Evolutionary conservation across 2,113 vertebrate species (phyloP).

Genomic region (Platichthys flesus): DNA sequence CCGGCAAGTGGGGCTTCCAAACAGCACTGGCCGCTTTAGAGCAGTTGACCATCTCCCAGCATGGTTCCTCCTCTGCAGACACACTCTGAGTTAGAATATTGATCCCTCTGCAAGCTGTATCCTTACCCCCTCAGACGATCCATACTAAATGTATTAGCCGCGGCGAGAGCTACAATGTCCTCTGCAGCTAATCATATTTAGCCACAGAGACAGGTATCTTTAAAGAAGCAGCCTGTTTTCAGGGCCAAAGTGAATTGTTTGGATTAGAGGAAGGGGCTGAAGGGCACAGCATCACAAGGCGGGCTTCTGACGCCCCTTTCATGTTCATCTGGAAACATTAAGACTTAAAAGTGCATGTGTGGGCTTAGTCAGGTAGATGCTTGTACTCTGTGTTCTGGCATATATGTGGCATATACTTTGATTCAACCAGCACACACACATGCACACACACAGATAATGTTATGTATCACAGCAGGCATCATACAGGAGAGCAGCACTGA

Average conservation of each 20-base stretch:
- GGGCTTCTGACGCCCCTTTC: slow-evolving; percentile 41
- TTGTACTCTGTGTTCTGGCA: slow-evolving; percentile 3
- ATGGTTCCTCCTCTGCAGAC: slow-evolving; percentile 78
- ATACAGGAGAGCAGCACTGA: slow-evolving; percentile 62
- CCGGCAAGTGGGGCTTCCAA: slow-evolving; percentile 69
- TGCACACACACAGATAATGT: slow-evolving; percentile 2
- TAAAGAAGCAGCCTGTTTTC: slow-evolving; percentile 73
- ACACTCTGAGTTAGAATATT: slow-evolving; percentile 77
- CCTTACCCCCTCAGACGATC: slow-evolving; percentile 79
- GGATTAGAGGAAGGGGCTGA: slow-evolving; percentile 43
- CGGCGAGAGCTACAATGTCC: slow-evolving; percentile 82
- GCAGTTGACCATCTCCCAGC: slow-evolving; percentile 78
- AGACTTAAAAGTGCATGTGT: slow-evolving; percentile 5
- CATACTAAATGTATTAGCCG: slow-evolving; percentile 82
- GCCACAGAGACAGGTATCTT: slow-evolving; percentile 71
- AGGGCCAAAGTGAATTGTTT: slow-evolving; percentile 55
- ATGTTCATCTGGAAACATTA: slow-evolving; percentile 31
- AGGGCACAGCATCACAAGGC: slow-evolving; percentile 53
- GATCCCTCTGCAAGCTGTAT: slow-evolving; percentile 74
- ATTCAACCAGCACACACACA: background rate
- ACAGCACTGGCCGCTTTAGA: slow-evolving; percentile 69
- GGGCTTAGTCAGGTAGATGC: background rate
- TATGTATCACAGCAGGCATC: slow-evolving; percentile 48
- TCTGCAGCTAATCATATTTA: slow-evolving; percentile 82
- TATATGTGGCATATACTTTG: background rate